Conservation (phyloP, 2,113 vertebrate species). For the Chroicocephalus ridibundus region DNA sequence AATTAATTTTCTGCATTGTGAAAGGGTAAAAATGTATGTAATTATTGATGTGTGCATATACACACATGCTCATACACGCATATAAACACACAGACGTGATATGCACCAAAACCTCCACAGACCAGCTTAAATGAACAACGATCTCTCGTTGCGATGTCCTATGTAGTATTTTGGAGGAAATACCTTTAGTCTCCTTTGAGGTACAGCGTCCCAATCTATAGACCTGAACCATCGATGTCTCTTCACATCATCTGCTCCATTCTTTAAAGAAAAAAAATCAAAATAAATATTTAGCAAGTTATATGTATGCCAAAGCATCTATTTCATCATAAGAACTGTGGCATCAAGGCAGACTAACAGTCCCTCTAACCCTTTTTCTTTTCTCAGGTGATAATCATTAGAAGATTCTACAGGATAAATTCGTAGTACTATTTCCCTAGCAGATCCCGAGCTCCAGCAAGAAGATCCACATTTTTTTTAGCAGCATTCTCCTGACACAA, state of each 20-base stretch:
- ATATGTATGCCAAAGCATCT: neutral
- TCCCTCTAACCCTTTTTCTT: neutral
- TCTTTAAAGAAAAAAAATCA: conserved; percentile 71
- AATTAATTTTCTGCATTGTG: neutral
- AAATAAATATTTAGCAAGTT: neutral
- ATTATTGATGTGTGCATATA: neutral
- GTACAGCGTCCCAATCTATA: conserved; percentile 90
- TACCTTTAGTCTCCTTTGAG: conserved; percentile 88
- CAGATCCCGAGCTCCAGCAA: neutral
- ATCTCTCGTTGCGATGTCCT: neutral
- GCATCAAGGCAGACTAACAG: neutral
- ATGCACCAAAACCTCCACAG: neutral
- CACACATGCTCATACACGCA: neutral
- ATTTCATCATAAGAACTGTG: neutral
- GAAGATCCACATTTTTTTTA: neutral
- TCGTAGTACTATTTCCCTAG: neutral
- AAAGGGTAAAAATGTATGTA: neutral
- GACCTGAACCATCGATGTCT: conserved; percentile 92
- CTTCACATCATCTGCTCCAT: conserved; percentile 93
- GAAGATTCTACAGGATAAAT: neutral
- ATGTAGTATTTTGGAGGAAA: neutral
- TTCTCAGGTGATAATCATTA: neutral
- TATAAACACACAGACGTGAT: neutral
- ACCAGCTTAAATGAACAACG: neutral
- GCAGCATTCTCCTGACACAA: neutral